phyloP scores from a whole-genome alignment of 1,140 invertebrate genomes.

The Globodera rostochiensis region DNA sequence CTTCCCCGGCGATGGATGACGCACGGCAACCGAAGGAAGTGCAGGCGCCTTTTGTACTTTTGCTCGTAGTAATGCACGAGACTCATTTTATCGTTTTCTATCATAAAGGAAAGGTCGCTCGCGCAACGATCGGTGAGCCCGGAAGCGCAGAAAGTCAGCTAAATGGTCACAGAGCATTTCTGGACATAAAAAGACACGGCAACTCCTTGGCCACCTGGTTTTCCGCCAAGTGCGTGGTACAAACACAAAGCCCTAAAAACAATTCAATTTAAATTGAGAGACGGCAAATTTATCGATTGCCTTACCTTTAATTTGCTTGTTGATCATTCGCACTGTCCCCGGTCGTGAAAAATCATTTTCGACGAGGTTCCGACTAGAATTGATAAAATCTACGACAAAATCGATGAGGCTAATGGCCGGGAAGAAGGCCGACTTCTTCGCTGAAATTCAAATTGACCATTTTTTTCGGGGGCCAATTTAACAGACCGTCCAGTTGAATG shows the following conservation, averaged over 20 bases:
- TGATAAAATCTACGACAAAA: conserved; percentile 28
- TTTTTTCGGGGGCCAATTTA: not conserved
- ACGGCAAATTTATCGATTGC: not conserved
- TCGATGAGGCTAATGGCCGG: not conserved
- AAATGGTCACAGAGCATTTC: not conserved
- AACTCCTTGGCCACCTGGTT: not conserved
- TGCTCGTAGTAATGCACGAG: too few relatives aligned
- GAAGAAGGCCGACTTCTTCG: conserved; percentile 10
- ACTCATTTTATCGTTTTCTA: too few relatives aligned
- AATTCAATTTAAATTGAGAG: conserved; percentile 32
- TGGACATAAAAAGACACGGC: not conserved
- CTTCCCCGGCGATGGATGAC: conserved; percentile 19
- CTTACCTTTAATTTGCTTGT: conserved; percentile 39
- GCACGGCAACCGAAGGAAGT: conserved; percentile 17
- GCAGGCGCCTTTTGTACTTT: not conserved
- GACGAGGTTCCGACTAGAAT: not conserved
- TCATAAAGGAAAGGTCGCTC: not conserved
- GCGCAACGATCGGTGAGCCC: conserved; percentile 12
- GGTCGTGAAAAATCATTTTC: not conserved
- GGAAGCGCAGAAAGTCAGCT: not conserved
- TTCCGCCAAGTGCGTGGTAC: conserved; percentile 7
- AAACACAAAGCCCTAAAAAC: conserved; percentile 4
- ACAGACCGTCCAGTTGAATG: conserved; percentile 35
- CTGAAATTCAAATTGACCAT: conserved; percentile 13
- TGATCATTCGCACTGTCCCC: not conserved